phyloP scores from a whole-genome alignment of 2,113 vertebrate genomes.

The Gymnocephalus cernua region DNA sequence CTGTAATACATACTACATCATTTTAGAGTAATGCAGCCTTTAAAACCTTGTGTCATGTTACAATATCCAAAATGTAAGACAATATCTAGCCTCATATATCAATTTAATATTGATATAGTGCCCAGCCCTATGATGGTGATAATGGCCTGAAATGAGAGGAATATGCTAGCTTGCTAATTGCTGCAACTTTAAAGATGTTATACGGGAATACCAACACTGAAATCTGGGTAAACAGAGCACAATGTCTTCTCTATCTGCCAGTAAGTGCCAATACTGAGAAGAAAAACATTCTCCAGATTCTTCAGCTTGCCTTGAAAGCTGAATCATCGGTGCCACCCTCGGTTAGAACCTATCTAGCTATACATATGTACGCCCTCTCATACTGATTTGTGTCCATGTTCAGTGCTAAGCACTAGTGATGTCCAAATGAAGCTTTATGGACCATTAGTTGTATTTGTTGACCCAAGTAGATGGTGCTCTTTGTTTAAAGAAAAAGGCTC shows the following conservation, averaged over 20 bases:
- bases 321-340: not conserved
- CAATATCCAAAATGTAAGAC: too few species aligned
- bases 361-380: not conserved
- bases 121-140: not conserved
- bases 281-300: not conserved
- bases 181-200: slow-evolving; percentile 9
- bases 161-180: slow-evolving; percentile 4
- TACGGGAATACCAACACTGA: not conserved
- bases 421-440: too few species aligned
- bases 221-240: not conserved
- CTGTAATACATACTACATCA: too few species aligned
- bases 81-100: too few species aligned
- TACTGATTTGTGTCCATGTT: not conserved
- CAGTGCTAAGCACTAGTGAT: not conserved
- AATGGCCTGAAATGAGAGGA: slow-evolving; percentile 12
- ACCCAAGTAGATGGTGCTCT: too few species aligned
- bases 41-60: too few species aligned
- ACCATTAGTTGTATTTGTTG: too few species aligned
- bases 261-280: not conserved
- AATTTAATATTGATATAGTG: too few species aligned
- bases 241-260: not conserved
- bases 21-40: too few species aligned
- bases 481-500: too few species aligned
- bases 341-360: not conserved
- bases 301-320: not conserved